Evolutionary conservation across 2,888 invertebrate genomes (phyloP), one percentile per base, ranked within the genome.

Genomic region (Crossocerus cetratus): DNA sequence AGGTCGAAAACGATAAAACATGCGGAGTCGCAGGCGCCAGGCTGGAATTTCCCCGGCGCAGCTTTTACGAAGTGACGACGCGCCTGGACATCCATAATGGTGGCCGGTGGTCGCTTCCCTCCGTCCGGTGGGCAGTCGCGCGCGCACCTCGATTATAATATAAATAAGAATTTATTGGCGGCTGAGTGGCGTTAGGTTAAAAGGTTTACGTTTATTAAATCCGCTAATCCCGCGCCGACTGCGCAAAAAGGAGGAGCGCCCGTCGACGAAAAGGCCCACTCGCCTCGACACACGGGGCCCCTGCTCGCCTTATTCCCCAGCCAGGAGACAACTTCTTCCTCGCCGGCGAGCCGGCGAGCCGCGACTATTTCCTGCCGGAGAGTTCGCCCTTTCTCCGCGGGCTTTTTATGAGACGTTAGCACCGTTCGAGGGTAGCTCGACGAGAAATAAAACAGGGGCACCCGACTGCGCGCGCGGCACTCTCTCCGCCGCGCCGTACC

Each of bases 171-270:
- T 89, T 89, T 89, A 89, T 88, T 83, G 83, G 76, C 81, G 67
- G 78, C 84, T 81, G 74, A 78, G 74, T 71, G 83, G 86, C 89
- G 85, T 89, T 87, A 86, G 85, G 84, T 87, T 84, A 84, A 86
- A 84, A 87, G 87, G 85, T 89, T 89, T 89, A 89, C 86, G 88
- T 87, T 88, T 87, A 87, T 89, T 87, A 88, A 87, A 88, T 87
- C 85, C 76, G 83, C 86, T 88, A 88, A 88, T 88, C 76, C 77
- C 66, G 65, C 69, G 49, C 42, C 60, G 75, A 69, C 69, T 42
- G 56, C 11, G 58, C 49, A 22, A 61, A 54, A 42, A 44, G 23
- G 14, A 16, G 13, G 45, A 44, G 22, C 16, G 44, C 59, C 62
- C 60, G 56, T 55, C 54, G 32, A 67, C 58, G 54, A 57, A 74